Base-by-base conservation (phyloP, 2,797 vertebrate species). In the Orientallactaga sibirica region DNA sequence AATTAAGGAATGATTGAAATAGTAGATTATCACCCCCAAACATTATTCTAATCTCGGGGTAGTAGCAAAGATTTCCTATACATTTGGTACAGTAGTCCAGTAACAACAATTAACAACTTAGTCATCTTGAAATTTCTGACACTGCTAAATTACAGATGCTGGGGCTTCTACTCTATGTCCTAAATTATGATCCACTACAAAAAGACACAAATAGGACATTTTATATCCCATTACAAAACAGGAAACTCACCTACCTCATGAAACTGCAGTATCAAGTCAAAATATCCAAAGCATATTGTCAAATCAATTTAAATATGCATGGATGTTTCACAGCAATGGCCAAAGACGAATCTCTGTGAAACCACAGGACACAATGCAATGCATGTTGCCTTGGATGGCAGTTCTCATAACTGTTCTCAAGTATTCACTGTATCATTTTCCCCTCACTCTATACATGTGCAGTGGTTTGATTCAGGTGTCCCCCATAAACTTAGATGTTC, bases 271-370 rank as follows among this genome's bases (percentile, higher is more conserved):
- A 81, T 29, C 25, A n/a, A 55, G 29, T 48, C 48, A 71, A 96
- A 70, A 83, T 78, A 75, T 6, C 22, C 48, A 16, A 43, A 67
- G 91, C n/a, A 89, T 8, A 74, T 87, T 89, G 81, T 85, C 43
- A 20, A 82, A 89, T 61, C 22, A 79, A 94, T 5, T 78, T 81
- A 84, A 87, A 71, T 87, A 93, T 91, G 52, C 77, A 88, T 25
- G 43, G 25, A 86, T 80, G 62, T 84, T 77, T 79, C n/a, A 67
- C 19, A 81, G n/a, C 33, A 79, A n/a, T 85, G 48, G 48, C 33
- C 86, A 77, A 87, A 73, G 55, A 62, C 62, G 58, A 74, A 83
- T 77, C 33, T 74, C 58, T 73, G 0, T 55, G 20, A 2, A 79
- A 88, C 12, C 41, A 22, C 7, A 25, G 52, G 84, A 68, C 14